These are phyloP conservation scores for Melinopterus prodromus DNA, from an alignment of 2,888 invertebrate genomes.

Conservation along the genomic window DNA sequence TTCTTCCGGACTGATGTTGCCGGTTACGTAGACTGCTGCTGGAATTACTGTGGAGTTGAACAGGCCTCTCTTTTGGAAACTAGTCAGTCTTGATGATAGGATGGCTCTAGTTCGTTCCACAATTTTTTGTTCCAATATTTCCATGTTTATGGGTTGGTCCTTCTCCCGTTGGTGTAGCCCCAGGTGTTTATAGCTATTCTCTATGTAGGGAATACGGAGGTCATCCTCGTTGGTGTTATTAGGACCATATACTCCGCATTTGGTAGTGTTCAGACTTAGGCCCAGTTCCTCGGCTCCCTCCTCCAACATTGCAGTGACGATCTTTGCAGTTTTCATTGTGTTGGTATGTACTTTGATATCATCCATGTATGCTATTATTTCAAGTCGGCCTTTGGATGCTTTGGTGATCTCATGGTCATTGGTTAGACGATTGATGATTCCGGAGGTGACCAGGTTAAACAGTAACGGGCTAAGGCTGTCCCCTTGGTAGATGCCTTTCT, in stretches of 20 bases:
- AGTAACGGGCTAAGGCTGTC: conserved; percentile 6
- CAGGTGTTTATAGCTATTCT: neutral
- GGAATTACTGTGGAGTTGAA: neutral
- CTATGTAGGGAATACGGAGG: neutral
- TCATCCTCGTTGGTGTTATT: neutral
- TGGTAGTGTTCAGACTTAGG: neutral
- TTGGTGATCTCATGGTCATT: no score
- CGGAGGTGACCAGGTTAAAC: neutral
- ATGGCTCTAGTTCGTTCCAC: neutral
- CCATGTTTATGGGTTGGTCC: conserved; percentile 11
- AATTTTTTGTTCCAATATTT: neutral
- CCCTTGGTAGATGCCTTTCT: conserved; percentile 1
- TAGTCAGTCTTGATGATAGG: neutral
- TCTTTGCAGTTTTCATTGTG: conserved; percentile 6
- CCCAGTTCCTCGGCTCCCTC: neutral
- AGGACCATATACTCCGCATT: neutral
- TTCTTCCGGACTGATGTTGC: neutral
- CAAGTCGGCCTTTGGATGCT: neutral
- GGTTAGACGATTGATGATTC: neutral
- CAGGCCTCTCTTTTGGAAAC: neutral
- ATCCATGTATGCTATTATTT: conserved; percentile 5
- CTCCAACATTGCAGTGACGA: no score
- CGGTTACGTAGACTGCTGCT: conserved; percentile 5
- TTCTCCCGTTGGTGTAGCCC: neutral
- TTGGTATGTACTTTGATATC: neutral